phyloP scores from a whole-genome alignment of 2,797 vertebrate genomes.

The Crocodylus rhombifer region DNA sequence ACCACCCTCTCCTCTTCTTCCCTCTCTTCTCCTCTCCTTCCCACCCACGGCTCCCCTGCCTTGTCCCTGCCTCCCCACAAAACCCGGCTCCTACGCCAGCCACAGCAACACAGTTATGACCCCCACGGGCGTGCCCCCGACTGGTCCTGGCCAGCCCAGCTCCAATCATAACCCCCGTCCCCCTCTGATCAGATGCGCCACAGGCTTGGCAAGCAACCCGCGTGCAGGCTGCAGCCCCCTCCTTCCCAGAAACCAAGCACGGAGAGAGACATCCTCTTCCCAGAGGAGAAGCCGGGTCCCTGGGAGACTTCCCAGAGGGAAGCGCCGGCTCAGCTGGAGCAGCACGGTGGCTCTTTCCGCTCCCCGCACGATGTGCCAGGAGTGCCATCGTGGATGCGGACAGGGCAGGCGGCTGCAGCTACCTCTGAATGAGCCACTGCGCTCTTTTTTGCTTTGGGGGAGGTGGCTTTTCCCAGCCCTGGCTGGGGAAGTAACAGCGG shows the following conservation, averaged over 20 bases:
- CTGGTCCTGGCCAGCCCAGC: background rate
- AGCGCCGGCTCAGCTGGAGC: background rate
- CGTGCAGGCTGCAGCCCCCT: accelerated
- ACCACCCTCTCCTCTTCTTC: background rate
- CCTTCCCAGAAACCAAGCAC: background rate
- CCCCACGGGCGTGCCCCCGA: accelerated
- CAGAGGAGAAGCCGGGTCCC: background rate
- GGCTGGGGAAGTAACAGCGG: background rate
- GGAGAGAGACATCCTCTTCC: background rate
- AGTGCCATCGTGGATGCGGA: background rate
- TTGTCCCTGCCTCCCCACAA: background rate
- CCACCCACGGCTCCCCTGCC: background rate
- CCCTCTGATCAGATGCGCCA: accelerated
- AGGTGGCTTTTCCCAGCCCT: background rate
- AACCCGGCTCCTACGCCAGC: background rate
- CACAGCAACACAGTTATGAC: background rate
- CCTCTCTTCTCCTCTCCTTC: background rate
- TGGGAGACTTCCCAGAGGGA: background rate
- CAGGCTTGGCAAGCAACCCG: background rate
- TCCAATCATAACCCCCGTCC: background rate
- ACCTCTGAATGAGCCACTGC: background rate
- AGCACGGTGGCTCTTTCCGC: background rate
- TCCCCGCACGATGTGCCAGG: background rate
- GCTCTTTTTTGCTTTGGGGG: background rate
- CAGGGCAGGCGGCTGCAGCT: background rate